Conservation (phyloP, 2,797 vertebrate genomes). For the Discoglossus pictus region DNA sequence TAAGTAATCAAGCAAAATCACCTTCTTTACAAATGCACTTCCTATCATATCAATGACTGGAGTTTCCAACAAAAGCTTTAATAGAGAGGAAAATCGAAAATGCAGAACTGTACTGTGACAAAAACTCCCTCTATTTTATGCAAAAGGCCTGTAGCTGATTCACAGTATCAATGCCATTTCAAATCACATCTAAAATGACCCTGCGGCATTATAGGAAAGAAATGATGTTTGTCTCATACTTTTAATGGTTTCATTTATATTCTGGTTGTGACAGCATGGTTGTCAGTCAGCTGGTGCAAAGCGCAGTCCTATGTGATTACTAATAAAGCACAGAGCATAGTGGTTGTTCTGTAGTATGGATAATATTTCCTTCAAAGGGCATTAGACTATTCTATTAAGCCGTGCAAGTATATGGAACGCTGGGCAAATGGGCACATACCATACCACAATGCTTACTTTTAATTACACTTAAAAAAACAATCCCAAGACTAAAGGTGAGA, state of each 20-base stretch:
- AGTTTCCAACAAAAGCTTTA: neutral
- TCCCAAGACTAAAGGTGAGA: too few species aligned
- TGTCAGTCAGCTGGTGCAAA: neutral
- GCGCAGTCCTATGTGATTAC: neutral
- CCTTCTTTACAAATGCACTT: neutral
- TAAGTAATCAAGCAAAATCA: neutral
- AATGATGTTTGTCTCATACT: constrained; percentile 2
- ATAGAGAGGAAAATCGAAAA: neutral
- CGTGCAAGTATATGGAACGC: too few species aligned
- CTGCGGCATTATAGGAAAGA: neutral
- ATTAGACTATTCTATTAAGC: too few species aligned
- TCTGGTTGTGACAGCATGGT: constrained; percentile 1
- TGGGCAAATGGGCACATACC: too few species aligned
- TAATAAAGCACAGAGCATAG: neutral
- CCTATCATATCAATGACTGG: neutral
- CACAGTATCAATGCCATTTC: constrained; percentile 2
- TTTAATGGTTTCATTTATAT: constrained; percentile 18
- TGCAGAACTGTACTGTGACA: neutral
- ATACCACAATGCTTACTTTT: too few species aligned
- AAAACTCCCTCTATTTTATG: neutral
- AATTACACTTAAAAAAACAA: too few species aligned
- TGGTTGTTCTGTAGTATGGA: too few species aligned
- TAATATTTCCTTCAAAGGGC: too few species aligned
- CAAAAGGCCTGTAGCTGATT: neutral
- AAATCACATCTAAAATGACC: constrained; percentile 16